These are phyloP conservation scores for Rhabditoides inermis DNA, from an alignment of 2,888 invertebrate genomes.

Conservation along the genomic window DNA sequence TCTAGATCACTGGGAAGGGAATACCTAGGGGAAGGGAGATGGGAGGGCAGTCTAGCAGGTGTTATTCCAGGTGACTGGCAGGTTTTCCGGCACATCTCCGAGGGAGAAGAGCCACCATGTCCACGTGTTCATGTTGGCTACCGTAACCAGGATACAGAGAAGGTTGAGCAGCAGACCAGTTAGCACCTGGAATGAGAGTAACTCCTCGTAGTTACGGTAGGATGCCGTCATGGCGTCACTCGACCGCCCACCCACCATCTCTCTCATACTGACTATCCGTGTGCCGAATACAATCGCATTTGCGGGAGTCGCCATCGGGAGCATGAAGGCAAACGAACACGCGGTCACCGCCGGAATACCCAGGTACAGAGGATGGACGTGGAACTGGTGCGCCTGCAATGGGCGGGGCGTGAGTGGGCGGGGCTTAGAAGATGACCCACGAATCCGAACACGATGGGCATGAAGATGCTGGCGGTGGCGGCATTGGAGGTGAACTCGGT, in stretches of 20 bases:
- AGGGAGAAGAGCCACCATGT: constrained; percentile 12
- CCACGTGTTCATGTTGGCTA: constrained; percentile 13
- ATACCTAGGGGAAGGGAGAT: no score
- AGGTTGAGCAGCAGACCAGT: constrained; percentile 15
- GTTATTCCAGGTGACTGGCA: no score
- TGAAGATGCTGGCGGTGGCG: no score
- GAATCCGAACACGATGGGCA: no score
- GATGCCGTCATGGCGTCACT: no score
- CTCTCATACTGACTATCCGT: constrained; percentile 8
- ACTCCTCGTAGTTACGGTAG: no score
- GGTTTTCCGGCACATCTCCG: constrained; percentile 9
- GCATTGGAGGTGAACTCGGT: no score
- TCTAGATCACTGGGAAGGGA: no score
- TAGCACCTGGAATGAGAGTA: constrained; percentile 8
- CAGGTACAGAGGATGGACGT: constrained; percentile 52
- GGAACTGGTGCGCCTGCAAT: constrained; percentile 22
- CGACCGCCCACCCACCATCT: constrained; percentile 10
- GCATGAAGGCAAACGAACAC: constrained; percentile 54
- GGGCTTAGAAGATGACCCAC: no score
- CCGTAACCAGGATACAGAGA: constrained; percentile 11
- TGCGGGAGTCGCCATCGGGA: constrained; percentile 61
- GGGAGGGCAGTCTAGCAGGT: no score
- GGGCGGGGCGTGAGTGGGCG: no score
- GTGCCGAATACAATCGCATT: constrained; percentile 56
- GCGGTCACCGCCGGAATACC: constrained; percentile 50